These are phyloP conservation scores for Tanytarsus gracilentus DNA, from an alignment of 2,888 invertebrate genomes.

Conservation along the genomic window DNA sequence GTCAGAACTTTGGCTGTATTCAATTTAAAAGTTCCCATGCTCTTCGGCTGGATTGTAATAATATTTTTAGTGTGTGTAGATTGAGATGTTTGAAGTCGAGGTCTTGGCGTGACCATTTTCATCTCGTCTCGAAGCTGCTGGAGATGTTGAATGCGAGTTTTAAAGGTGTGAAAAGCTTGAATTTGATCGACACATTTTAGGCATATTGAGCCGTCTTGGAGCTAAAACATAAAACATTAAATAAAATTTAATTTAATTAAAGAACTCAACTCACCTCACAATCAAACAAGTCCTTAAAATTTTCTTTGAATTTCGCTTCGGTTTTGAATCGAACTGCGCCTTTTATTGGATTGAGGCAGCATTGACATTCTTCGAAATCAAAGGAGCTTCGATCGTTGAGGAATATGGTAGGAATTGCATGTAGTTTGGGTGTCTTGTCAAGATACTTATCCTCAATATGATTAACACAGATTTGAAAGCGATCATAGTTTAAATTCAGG, in stretches of 20 bases:
- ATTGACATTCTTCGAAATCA: neutral
- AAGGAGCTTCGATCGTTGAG: neutral
- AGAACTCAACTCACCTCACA: neutral
- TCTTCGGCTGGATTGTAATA: too few relatives aligned
- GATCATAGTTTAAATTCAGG: neutral
- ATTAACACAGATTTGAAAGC: neutral
- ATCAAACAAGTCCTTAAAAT: neutral
- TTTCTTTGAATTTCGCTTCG: neutral
- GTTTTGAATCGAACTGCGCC: neutral
- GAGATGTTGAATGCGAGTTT: too few relatives aligned
- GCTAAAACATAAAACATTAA: neutral
- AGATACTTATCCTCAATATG: neutral
- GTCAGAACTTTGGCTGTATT: too few relatives aligned
- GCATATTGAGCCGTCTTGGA: neutral
- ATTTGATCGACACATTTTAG: neutral
- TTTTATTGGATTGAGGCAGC: neutral
- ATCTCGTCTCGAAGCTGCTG: too few relatives aligned
- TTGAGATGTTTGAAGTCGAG: too few relatives aligned
- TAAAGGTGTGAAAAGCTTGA: too few relatives aligned
- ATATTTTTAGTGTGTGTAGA: too few relatives aligned
- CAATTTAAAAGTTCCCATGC: too few relatives aligned
- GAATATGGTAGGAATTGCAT: neutral
- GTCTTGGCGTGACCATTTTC: too few relatives aligned
- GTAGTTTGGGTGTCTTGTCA: neutral
- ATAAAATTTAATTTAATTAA: neutral